Percentiles rank a stretch among this genome's conserved stretches.
These are phyloP conservation scores for Pteruthius melanotis DNA, from an alignment of 2,113 vertebrate genomes.

Conservation along the genomic window DNA sequence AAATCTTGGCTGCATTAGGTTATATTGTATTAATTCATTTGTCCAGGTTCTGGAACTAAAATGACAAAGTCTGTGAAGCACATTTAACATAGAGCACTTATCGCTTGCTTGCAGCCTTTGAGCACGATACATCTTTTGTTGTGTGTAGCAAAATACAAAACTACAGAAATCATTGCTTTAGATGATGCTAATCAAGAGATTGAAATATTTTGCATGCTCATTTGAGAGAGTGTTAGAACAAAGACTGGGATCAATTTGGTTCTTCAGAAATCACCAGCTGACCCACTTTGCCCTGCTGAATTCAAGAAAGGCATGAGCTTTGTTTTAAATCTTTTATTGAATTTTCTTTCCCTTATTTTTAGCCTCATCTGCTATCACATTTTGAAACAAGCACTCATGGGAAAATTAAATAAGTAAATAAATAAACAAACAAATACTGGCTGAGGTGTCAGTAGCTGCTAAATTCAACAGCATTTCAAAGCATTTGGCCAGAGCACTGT, in stretches of 20 bases:
- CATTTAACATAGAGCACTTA: not conserved
- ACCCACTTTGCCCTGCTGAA: not conserved
- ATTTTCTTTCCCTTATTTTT: not conserved
- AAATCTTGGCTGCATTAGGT: not conserved
- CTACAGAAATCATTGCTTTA: not conserved
- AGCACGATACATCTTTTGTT: not conserved
- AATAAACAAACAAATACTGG: not conserved
- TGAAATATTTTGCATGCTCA: not conserved
- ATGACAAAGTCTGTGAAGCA: fast-evolving
- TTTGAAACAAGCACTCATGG: not conserved
- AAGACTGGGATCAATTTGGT: not conserved
- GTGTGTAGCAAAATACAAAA: not conserved
- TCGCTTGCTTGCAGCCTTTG: not conserved
- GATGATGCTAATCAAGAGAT: not conserved
- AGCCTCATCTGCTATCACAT: not conserved
- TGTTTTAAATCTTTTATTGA: not conserved
- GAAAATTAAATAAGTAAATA: not conserved
- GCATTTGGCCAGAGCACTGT: not conserved
- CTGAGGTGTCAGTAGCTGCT: not conserved
- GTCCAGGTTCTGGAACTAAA: not conserved
- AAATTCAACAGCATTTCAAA: not conserved
- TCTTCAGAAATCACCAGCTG: not conserved
- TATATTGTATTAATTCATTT: not conserved
- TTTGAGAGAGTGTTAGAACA: not conserved
- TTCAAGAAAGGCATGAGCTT: not conserved